These are phyloP conservation scores for Rafetus swinhoei DNA, from an alignment of 2,113 vertebrate species.

Conservation along the genomic window DNA sequence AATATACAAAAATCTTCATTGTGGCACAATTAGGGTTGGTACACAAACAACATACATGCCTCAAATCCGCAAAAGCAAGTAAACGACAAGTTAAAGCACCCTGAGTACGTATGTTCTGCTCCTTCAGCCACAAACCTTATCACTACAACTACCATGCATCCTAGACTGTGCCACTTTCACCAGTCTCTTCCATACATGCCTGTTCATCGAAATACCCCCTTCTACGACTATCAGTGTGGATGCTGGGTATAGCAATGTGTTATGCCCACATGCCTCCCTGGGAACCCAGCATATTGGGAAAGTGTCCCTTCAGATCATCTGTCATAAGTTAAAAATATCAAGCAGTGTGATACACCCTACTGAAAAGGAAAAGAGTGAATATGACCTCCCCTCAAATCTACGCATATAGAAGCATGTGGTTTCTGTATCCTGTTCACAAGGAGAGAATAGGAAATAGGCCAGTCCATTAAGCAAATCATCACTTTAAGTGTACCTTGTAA, in stretches of 20 bases:
- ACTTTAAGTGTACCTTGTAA: not conserved
- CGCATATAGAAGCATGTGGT: not conserved
- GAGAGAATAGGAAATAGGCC: not conserved
- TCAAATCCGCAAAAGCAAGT: not conserved
- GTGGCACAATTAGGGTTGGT: not conserved
- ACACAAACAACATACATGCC: not conserved
- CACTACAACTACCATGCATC: not conserved
- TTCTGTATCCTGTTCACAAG: not conserved
- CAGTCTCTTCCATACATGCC: not conserved
- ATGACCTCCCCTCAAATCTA: not conserved
- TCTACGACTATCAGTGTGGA: not conserved
- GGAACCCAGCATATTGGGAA: too few species aligned
- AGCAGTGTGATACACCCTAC: too few species aligned
- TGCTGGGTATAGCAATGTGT: not conserved
- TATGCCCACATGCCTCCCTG: too few species aligned
- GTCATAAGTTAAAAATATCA: not conserved
- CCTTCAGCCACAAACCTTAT: not conserved
- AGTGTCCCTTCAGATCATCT: not conserved
- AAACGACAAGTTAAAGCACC: not conserved
- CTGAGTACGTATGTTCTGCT: not conserved
- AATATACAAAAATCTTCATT: not conserved
- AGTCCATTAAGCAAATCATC: not conserved
- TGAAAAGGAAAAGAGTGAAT: not conserved
- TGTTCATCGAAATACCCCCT: not conserved
- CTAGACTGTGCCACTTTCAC: not conserved